Base-by-base conservation (phyloP, 2,797 vertebrate species). In the Apogon hyalosoma region DNA sequence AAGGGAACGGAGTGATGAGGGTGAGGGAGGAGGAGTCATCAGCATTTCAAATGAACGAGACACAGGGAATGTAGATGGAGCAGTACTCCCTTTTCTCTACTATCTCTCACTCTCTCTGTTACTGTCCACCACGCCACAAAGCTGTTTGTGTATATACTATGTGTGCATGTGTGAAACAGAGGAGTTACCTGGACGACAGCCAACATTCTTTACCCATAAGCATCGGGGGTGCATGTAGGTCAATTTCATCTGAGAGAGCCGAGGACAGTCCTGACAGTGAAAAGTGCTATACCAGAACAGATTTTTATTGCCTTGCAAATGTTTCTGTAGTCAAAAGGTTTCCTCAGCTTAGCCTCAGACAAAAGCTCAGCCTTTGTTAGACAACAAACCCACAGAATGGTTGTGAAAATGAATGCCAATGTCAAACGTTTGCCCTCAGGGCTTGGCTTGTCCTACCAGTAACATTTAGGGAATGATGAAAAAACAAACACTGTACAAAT, bases 41-140 rank as follows among this genome's bases (percentile, higher is more conserved):
- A 92, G 86, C 88, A 87, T 94, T 91, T 93, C 86, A 92, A 92
- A 92, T 89, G 87, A 72, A 68, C 42, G 73, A 64, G 71, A 79
- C 50, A 39, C 54, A 73, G 82, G 65, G 81, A 77, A 76, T 80
- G 73, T 63, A 80, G 83, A 86, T 71, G 69, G 72, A 76, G 54
- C 38, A 46, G 71, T 49, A 45, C 73, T 65, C 64, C 68, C 60
- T 63, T 71, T 53, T 62, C 62, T 62, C 76, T 61, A n/a, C 75
- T 63, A 59, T 49, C 57, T 53, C 73, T 74, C 69, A 49, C 55
- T 53, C 63, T 41, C 72, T 81, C 73, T 39, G 65, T 71, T 70
- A 69, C 80, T 79, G 71, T 72, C 56, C 54, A 43, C 45, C 69
- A 42, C 12, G 4, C 1, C 18, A 19, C 18, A 19, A 15, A 8